Evolutionary conservation across 2,888 invertebrate species (phyloP), one percentile per base, ranked within the genome.

Genomic region (Apoderus coryli): DNA sequence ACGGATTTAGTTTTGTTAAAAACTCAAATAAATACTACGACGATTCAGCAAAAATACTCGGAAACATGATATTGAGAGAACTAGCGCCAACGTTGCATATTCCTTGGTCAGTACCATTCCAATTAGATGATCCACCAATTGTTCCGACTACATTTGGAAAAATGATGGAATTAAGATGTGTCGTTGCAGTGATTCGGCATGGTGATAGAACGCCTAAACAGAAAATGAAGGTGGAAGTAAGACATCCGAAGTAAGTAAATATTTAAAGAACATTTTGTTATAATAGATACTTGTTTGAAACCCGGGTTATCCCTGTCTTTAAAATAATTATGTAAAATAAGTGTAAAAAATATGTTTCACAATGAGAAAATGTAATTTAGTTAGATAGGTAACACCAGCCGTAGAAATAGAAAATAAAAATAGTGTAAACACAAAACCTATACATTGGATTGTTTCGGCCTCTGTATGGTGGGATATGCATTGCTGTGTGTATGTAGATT

Each of bases 1-100:
- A 99, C 61, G 98, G 98, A 0, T 99, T 99, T 60, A 96, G 95
- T 53, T 99, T 99, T 60, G 98, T 99, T 14, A 99, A 99, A 59
- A 98, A 95, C 57, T 96, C 96, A 0, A 89, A 89, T 57, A 99
- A 99, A 54, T 99, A 99, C 63, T 99, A 99, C 55, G 98, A 99
- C 59, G 98, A 99, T 53, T 96, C 95, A 59, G 95, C 96, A 12
- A 92, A 95, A 63, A 96, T 99, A 37, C 65, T 93, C 43, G 93
- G 93, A 10, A 96, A 98, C 54, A 95, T 95, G 89, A 92, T 98
- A 37, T 62, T 98, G 34, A 63, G 95, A 33, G 86, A 93, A 53
- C 61, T 98, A 38, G 93, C 96, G 3, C 93, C 93, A 1, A 89
- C 89, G 4, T 61, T 95, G 33, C 92, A 90, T 57, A 95, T 98